A percentile compares a stretch with the other conserved stretches of the same genome.
These are phyloP conservation scores for Lasius platythorax DNA, from an alignment of 2,888 invertebrate species.

Conservation along the genomic window DNA sequence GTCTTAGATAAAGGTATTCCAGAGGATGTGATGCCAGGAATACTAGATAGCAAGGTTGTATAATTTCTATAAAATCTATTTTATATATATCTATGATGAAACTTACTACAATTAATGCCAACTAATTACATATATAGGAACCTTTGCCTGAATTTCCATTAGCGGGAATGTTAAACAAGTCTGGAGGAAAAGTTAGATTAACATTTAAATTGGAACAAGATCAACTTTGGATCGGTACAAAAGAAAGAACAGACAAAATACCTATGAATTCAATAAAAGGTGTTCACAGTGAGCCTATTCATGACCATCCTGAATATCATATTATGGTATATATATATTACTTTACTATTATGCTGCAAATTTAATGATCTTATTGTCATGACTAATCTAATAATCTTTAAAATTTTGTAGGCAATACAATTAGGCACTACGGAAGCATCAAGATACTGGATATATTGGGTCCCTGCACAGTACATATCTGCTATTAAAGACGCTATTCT, in stretches of 20 bases:
- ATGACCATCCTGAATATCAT: slow-evolving; percentile 96
- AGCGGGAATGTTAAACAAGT: slow-evolving; percentile 96
- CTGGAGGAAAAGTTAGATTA: slow-evolving; percentile 95
- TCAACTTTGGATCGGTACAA: slow-evolving; percentile 96
- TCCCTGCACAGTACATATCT: slow-evolving; percentile 95
- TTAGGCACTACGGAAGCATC: slow-evolving; percentile 97
- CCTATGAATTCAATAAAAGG: slow-evolving; percentile 96
- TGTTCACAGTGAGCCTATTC: slow-evolving; percentile 93
- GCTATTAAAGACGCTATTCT: slow-evolving; percentile 96
- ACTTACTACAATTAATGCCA: not conserved
- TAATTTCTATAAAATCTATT: slow-evolving; percentile 13
- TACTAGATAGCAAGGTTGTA: slow-evolving; percentile 91
- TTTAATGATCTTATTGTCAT: slow-evolving; percentile 12
- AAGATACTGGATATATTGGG: slow-evolving; percentile 97
- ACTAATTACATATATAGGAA: slow-evolving; percentile 87
- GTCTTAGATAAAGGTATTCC: slow-evolving; percentile 96
- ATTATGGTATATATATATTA: slow-evolving; percentile 91
- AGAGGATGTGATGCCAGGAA: slow-evolving; percentile 95
- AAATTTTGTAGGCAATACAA: slow-evolving; percentile 91
- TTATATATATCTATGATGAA: not conserved
- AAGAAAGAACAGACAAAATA: slow-evolving; percentile 96
- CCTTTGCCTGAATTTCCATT: slow-evolving; percentile 93
- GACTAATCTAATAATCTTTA: not conserved
- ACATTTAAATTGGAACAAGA: slow-evolving; percentile 97
- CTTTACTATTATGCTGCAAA: not conserved